Percentiles rank a stretch among this genome's conserved stretches.
Conservation (phyloP, 23 tunicate genomes). For the Trididemnum miniatum region DNA sequence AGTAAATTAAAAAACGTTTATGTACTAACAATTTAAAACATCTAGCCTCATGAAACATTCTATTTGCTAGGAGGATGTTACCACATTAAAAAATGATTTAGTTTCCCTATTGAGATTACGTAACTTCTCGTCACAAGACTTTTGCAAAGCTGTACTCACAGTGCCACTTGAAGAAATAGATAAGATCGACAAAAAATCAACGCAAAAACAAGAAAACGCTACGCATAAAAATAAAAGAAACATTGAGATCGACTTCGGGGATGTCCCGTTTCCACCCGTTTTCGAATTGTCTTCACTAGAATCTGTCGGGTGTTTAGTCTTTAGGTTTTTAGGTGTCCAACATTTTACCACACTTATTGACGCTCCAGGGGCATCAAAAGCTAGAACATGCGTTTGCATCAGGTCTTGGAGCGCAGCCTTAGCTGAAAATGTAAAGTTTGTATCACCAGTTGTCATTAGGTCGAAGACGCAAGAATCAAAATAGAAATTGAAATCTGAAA, state of each 20-base stretch:
- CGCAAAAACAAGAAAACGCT: neutral
- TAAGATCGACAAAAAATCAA: neutral
- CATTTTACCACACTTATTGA: constrained; percentile 37
- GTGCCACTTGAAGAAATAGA: constrained; percentile 1
- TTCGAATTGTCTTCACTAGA: neutral
- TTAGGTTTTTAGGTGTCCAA: constrained; percentile 43
- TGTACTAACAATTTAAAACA: no score
- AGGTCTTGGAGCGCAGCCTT: constrained; percentile 79
- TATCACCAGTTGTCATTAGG: constrained; percentile 79
- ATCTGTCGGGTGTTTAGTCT: neutral
- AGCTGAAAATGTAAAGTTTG: constrained; percentile 64
- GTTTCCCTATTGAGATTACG: no score
- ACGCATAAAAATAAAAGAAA: neutral
- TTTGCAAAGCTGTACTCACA: neutral
- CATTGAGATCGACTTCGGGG: neutral
- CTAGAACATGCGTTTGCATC: constrained; percentile 46
- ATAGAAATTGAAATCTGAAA: constrained; percentile 58
- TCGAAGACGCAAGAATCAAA: constrained; percentile 96
- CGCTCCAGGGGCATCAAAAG: constrained; percentile 70
- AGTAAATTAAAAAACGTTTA: no score
- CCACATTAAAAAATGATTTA: no score
- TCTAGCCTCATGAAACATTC: no score
- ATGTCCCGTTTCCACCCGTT: neutral
- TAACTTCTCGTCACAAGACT: no score
- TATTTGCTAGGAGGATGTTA: no score